These are phyloP conservation scores for Dysidea cf. avara DNA, from an alignment of 37 sponge, comb jelly and placozoan genomes.

Conservation along the genomic window DNA sequence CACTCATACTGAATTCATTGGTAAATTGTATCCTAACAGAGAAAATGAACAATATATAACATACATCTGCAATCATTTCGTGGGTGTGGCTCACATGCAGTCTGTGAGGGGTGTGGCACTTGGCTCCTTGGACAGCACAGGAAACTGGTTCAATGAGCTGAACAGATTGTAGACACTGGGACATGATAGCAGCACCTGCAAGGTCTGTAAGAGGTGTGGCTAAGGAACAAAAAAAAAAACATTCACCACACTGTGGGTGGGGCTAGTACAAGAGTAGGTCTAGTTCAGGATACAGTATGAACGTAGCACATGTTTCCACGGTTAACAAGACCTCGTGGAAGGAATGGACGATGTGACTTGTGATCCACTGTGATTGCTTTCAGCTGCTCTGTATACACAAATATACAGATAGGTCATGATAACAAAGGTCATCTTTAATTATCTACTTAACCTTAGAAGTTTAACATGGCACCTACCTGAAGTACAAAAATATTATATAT, in stretches of 20 bases:
- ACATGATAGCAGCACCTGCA: conserved; percentile 76
- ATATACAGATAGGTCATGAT: conserved; percentile 1
- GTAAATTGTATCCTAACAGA: no score
- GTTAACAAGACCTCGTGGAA: conserved; percentile 90
- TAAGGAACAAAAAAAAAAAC: conserved; percentile 2
- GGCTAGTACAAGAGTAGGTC: not conserved
- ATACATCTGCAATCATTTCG: not conserved
- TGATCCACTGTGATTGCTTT: conserved; percentile 17
- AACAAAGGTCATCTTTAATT: no score
- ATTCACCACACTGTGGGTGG: not conserved
- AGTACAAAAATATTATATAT: no score
- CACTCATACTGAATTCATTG: no score
- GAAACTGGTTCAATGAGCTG: conserved; percentile 22
- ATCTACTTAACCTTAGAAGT: no score
- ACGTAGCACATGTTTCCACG: conserved; percentile 84
- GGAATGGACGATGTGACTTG: conserved; percentile 17
- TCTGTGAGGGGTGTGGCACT: conserved; percentile 66
- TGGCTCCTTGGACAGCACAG: conserved; percentile 21
- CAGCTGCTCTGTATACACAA: conserved; percentile 56
- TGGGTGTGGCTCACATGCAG: conserved; percentile 48
- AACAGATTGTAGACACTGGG: conserved; percentile 63
- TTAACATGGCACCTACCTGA: no score
- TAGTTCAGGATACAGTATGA: conserved; percentile 73
- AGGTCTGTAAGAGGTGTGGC: conserved; percentile 27
- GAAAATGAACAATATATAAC: no score